A percentile compares a stretch with the other conserved stretches of the same genome.
These are phyloP conservation scores for Vanacampus margaritifer DNA, from an alignment of 2,113 vertebrate species.

Conservation along the genomic window DNA sequence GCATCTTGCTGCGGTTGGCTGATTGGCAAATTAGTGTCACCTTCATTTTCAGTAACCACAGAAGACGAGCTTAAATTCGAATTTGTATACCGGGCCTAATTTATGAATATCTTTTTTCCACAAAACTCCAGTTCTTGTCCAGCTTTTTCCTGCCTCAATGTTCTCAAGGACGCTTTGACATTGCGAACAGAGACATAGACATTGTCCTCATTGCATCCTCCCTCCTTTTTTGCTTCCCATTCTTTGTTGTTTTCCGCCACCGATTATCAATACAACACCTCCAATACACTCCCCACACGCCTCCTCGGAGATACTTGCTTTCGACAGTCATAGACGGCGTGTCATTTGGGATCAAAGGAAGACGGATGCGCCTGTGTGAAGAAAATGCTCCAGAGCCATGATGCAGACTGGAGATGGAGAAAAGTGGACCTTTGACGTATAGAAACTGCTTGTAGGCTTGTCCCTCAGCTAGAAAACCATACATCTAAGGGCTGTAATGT, in stretches of 20 bases:
- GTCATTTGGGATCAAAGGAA: slow-evolving; percentile 63
- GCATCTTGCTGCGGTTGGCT: background rate
- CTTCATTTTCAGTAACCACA: background rate
- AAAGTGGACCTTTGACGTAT: slow-evolving; percentile 33
- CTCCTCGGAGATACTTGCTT: slow-evolving; percentile 51
- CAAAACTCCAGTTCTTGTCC: background rate
- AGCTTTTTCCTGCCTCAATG: slow-evolving; percentile 14
- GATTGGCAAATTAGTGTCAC: no score
- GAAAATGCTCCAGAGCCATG: slow-evolving; percentile 11
- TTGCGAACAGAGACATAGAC: slow-evolving; percentile 35
- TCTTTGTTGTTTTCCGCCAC: slow-evolving; percentile 27
- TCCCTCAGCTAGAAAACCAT: background rate
- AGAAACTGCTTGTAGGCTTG: background rate
- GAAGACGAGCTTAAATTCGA: background rate
- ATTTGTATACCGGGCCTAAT: no score
- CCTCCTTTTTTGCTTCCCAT: slow-evolving; percentile 14
- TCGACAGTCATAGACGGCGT: slow-evolving; percentile 47
- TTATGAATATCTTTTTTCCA: slow-evolving; percentile 1
- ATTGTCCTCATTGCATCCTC: slow-evolving; percentile 18
- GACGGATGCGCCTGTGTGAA: slow-evolving; percentile 56
- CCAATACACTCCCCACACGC: slow-evolving; percentile 47
- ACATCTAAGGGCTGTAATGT: background rate
- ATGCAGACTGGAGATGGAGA: slow-evolving; percentile 33
- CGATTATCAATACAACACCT: slow-evolving; percentile 67
- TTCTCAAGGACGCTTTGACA: slow-evolving; percentile 44